These are phyloP conservation scores for Vulpes ferrilata DNA, from an alignment of 2,113 vertebrate genomes.

Conservation along the genomic window DNA sequence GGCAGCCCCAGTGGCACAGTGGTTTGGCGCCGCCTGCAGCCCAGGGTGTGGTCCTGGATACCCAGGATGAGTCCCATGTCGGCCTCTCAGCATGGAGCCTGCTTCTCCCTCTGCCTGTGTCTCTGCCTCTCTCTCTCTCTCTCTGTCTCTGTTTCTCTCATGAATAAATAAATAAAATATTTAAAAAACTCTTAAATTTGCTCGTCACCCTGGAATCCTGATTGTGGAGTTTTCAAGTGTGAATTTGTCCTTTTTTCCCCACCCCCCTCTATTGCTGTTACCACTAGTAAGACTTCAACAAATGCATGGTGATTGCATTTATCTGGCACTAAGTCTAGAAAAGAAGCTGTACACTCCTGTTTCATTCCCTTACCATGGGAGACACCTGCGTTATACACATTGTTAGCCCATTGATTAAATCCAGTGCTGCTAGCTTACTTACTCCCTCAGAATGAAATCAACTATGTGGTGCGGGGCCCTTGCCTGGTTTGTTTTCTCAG, in stretches of 20 bases:
- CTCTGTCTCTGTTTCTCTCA: too few relatives aligned
- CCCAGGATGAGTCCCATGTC: too few relatives aligned
- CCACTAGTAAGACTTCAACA: neutral
- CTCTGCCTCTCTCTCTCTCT: too few relatives aligned
- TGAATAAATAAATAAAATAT: too few relatives aligned
- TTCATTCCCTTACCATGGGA: neutral
- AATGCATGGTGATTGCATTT: neutral
- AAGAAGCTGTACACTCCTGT: neutral
- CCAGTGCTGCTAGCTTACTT: neutral
- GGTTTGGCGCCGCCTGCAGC: too few relatives aligned
- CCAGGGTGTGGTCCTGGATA: too few relatives aligned
- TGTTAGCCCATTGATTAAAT: neutral
- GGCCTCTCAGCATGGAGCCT: too few relatives aligned
- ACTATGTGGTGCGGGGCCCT: accelerated
- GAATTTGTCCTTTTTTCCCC: neutral
- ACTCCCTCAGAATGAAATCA: neutral
- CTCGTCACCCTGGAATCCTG: neutral
- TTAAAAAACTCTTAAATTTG: neutral
- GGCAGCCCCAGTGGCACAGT: too few relatives aligned
- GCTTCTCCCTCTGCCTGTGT: too few relatives aligned
- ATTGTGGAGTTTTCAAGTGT: neutral
- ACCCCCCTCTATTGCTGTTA: neutral
- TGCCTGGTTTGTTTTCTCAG: neutral
- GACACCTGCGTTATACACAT: neutral
- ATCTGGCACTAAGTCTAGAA: neutral